Conservation (phyloP, 2,113 vertebrate species). For the Saguinus imperator region DNA sequence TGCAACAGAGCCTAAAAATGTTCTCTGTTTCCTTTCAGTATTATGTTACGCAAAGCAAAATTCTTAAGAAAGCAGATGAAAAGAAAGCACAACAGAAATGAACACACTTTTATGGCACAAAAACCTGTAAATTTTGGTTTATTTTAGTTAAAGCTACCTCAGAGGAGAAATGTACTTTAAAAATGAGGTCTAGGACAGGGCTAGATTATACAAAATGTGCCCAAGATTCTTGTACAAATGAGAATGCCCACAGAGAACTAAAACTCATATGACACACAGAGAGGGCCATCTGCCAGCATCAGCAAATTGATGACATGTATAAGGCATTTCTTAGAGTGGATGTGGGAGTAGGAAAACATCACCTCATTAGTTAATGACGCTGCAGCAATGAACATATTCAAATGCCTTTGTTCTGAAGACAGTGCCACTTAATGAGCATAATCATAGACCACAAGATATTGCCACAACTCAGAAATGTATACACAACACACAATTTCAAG, state of each 20-base stretch:
- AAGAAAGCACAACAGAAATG: neutral
- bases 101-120: neutral
- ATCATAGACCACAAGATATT: neutral
- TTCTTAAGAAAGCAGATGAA: neutral
- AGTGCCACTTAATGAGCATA: slow-evolving; percentile 20
- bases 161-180: neutral
- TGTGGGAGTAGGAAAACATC: neutral
- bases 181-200: neutral
- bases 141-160: neutral
- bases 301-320: neutral
- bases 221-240: slow-evolving; percentile 41
- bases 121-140: slow-evolving; percentile 52
- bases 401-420: slow-evolving; percentile 39
- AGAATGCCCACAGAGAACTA: neutral
- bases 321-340: neutral
- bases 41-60: slow-evolving; percentile 23
- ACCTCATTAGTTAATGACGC: slow-evolving; percentile 21
- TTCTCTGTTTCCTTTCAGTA: neutral
- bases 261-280: neutral
- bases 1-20: neutral
- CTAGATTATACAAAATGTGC: neutral
- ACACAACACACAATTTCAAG: neutral
- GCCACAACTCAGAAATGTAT: neutral
- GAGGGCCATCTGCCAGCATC: neutral
- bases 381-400: slow-evolving; percentile 21